phyloP scores from a whole-genome alignment of 2,888 invertebrate species.

The Bimastos eiseni region DNA sequence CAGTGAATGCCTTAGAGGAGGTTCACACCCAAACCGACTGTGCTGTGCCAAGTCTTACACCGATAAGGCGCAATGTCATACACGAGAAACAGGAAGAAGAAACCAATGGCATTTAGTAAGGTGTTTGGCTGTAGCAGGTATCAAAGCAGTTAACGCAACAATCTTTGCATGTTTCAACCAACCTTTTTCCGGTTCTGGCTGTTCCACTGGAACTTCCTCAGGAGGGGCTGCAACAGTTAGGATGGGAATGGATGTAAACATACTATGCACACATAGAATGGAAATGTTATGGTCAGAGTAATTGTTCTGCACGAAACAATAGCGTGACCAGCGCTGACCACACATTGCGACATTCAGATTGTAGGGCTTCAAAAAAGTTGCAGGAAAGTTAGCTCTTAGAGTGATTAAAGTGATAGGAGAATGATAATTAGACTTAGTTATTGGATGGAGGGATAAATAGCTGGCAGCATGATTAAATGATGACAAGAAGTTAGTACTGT shows the following conservation, averaged over 20 bases:
- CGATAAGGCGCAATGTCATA: not conserved
- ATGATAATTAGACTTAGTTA: not conserved
- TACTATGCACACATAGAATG: not conserved
- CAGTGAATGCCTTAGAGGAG: not conserved
- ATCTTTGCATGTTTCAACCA: not conserved
- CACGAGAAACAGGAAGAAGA: not conserved
- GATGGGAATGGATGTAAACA: conserved; percentile 14
- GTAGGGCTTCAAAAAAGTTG: not conserved
- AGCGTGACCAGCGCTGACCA: not conserved
- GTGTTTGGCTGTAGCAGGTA: not conserved
- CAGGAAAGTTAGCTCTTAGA: not conserved
- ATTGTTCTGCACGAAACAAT: not conserved
- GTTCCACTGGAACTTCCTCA: conserved; percentile 31
- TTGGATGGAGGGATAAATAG: not conserved
- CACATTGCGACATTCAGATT: not conserved
- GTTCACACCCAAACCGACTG: not conserved
- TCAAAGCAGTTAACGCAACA: not conserved
- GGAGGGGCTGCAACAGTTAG: not conserved
- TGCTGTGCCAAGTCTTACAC: not conserved
- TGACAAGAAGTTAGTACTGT: not conserved
- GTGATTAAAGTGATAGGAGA: not conserved
- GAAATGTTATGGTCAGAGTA: not conserved
- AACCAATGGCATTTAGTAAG: not conserved
- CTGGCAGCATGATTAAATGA: not conserved
- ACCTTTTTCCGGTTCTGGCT: conserved; percentile 19